Conservation (phyloP, 2,888 invertebrate species). For the Drosophila flavopinicola region DNA sequence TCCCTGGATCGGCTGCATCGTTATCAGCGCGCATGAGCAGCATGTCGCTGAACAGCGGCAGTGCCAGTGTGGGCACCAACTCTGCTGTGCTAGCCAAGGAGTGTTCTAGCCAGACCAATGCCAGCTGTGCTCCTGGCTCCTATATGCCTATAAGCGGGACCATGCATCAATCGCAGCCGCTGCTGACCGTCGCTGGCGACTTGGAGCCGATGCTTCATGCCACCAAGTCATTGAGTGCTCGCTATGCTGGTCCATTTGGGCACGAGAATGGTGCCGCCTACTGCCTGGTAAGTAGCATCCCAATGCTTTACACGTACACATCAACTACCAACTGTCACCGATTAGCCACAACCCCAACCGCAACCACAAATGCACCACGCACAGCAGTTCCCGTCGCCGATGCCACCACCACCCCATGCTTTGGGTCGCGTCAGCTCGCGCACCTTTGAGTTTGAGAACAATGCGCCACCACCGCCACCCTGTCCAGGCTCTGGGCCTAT, state of each 20-base stretch:
- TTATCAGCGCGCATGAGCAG: conserved; percentile 59
- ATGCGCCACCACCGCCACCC: conserved; percentile 73
- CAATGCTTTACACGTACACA: no score
- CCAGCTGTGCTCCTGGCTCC: conserved; percentile 31
- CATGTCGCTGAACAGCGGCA: conserved; percentile 48
- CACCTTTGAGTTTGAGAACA: conserved; percentile 78
- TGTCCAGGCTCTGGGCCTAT: conserved; percentile 83
- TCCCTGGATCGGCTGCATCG: conserved; percentile 28
- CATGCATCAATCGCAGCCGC: conserved; percentile 68
- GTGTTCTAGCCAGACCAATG: conserved; percentile 65
- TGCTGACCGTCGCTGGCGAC: conserved; percentile 47
- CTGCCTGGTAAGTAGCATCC: conserved; percentile 60
- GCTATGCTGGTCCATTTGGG: conserved; percentile 72
- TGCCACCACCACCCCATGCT: conserved; percentile 82
- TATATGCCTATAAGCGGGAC: conserved; percentile 57
- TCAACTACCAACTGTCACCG: no score
- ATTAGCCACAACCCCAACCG: conserved; percentile 42
- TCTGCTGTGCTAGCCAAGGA: conserved; percentile 70
- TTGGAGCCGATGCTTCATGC: conserved; percentile 57
- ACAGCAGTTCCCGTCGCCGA: conserved; percentile 76
- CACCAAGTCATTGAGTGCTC: conserved; percentile 56
- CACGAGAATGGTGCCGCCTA: conserved; percentile 77
- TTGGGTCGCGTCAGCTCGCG: conserved; percentile 76
- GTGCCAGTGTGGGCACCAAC: conserved; percentile 67
- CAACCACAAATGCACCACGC: conserved; percentile 60